Conservation (phyloP, 2,888 invertebrate genomes). For the Volucella zonaria region DNA sequence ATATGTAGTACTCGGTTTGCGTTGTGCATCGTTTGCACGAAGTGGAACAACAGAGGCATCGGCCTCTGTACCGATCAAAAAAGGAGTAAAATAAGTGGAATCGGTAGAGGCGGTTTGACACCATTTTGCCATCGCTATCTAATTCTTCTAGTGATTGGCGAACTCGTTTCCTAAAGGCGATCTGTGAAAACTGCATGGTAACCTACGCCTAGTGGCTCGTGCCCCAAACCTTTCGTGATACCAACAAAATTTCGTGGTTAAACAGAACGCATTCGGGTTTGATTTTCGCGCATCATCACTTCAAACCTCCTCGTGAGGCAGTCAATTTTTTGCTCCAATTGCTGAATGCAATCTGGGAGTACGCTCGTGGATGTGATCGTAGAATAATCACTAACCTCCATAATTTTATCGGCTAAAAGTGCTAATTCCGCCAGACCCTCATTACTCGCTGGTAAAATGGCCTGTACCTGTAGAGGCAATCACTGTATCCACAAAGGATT, state of each 20-base stretch:
- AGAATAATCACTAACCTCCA: not conserved
- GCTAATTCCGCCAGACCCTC: not conserved
- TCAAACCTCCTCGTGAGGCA: not conserved
- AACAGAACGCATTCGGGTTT: too few relatives aligned
- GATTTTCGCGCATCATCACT: too few relatives aligned
- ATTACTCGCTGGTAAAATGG: not conserved
- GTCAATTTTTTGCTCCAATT: not conserved
- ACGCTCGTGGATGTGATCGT: not conserved
- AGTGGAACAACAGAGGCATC: not conserved
- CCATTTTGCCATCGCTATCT: too few relatives aligned
- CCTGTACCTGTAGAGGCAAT: not conserved
- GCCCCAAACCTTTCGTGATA: not conserved
- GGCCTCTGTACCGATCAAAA: not conserved
- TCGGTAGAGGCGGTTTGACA: not conserved
- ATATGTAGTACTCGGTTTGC: too few relatives aligned
- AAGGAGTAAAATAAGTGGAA: not conserved
- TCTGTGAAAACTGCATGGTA: too few relatives aligned
- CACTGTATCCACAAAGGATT: not conserved
- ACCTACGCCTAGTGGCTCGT: not conserved
- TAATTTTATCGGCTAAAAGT: not conserved
- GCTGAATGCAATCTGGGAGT: not conserved
- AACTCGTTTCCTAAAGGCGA: too few relatives aligned
- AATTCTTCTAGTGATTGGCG: too few relatives aligned
- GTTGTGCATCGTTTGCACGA: too few relatives aligned
- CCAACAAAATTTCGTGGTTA: not conserved